Evolutionary conservation across 2,888 invertebrate genomes (phyloP), one percentile per base, ranked within the genome.

Genomic region (Drosophila maculinotata): DNA sequence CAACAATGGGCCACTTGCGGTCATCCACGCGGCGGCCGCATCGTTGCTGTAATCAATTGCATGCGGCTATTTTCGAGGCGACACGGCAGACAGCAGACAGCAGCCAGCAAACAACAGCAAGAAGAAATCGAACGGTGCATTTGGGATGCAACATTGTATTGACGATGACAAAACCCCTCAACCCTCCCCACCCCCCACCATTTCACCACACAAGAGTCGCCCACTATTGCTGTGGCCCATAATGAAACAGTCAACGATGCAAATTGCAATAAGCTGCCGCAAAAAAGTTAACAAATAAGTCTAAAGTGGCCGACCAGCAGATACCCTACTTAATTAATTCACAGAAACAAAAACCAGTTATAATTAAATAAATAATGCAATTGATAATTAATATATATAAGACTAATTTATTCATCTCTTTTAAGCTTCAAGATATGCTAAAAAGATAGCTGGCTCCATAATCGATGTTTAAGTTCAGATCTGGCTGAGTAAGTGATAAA

Each of bases 11-110:
- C 56, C 66, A 56, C 60, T 71, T 68, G 65, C 52, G 63, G 63
- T 68, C 25, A 15, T 26, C 28, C 65, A 47, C 59, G 38, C 47
- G 56, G 38, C 47, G 56, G 49, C 45, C 23, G 53, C 76, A 59
- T 72, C 66, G 69, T 84, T 69, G 70, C 85, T 54, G 81, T 81
- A 81, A 82, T 85, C 85, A 81, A 82, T 85, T 85, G 85, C 74
- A 79, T 74, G 81, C 79, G 79, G 85, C 79, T 79, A 68, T 82
- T 76, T 83, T 81, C 20, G 39, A 65, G 53, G 56, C 42, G 41
- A 47, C 38, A 44, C 31, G 56, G 36, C 36, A 30, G 30, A 28
- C 65, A 44, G 42, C 14, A 30, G 15, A 31, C 17, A 41, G 25
- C 28, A 47, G 17, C 31, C 25, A 20, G 20, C 26, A 36, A 36